Evolutionary conservation across 2,113 vertebrate genomes (phyloP).

Genomic region (Leucopternis melanops): DNA sequence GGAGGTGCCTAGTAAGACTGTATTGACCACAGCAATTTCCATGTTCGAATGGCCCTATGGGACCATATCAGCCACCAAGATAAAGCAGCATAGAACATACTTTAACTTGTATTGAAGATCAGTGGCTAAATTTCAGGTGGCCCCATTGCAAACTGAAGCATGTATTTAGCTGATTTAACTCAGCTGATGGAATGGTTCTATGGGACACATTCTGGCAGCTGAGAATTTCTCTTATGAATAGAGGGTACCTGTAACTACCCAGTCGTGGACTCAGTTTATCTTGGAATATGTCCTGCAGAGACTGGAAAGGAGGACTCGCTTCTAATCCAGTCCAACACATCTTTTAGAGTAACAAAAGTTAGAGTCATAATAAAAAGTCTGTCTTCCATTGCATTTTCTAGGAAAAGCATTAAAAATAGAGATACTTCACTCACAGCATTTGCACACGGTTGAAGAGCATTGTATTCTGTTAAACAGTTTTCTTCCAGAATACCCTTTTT

Average conservation of each 20-base stretch:
- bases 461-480: background rate
- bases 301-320: background rate
- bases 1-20: background rate
- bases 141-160: background rate
- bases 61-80: background rate
- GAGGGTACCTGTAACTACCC: background rate
- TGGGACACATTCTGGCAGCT: background rate
- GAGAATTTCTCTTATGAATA: background rate
- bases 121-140: background rate
- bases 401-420: background rate
- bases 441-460: background rate
- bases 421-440: background rate
- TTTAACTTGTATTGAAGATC: background rate
- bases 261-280: background rate
- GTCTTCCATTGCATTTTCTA: background rate
- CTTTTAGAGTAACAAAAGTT: background rate
- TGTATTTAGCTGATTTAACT: background rate
- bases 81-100: background rate
- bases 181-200: background rate
- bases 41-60: background rate
- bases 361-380: background rate
- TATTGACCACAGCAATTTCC: background rate
- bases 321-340: background rate
- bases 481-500: background rate
- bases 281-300: background rate